Evolutionary conservation across 1,140 invertebrate species (phyloP), one percentile per base, ranked within the genome.

Genomic region (Eriosoma lanigerum): DNA sequence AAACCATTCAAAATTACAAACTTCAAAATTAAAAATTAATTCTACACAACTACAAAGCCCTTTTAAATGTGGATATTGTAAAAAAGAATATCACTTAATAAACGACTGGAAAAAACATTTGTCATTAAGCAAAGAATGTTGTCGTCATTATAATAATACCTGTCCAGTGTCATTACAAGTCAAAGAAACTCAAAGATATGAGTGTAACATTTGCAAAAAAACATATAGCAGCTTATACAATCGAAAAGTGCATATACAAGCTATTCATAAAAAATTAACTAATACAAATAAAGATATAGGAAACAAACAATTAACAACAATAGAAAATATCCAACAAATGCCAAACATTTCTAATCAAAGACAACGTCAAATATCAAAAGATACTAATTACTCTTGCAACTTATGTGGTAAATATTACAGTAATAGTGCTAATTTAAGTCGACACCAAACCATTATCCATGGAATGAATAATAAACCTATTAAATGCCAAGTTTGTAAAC

Each of bases 71-170:
- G 15, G 15, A 29, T 29, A 52, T 29, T 72, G 68, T 26, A 52
- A 52, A 52, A 72, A 72, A 72, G 68, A 72, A 29, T 72, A 52
- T 50, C 50, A 29, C 13, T 72, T 19, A 9, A 52, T 72, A 26
- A 29, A 13, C 17, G 8, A 72, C 9, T 72, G 68, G 68, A 72
- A 72, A 29, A 72, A 72, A 29, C 68, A 72, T 52, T 52, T 72
- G 9, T 52, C 17, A 29, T 12, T 72, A 15, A 72, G 24, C 29
- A 72, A 29, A 12, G 48, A 72, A 26, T 72, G 68, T 29, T 46
- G 46, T 52, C 46, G 46, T 3, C 68, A 72, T 72, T 29, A 21
- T 70, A 70, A 70, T 50, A 15, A 9, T 19, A 29, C 9, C 5
- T 15, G 50, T 72, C 21, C 68, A 52, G 24, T 72, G 12, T 29